A percentile compares a stretch with the other conserved stretches of the same genome.
Evolutionary conservation across 1,140 invertebrate species (phyloP).

Genomic region (Conopomorpha cramerella): DNA sequence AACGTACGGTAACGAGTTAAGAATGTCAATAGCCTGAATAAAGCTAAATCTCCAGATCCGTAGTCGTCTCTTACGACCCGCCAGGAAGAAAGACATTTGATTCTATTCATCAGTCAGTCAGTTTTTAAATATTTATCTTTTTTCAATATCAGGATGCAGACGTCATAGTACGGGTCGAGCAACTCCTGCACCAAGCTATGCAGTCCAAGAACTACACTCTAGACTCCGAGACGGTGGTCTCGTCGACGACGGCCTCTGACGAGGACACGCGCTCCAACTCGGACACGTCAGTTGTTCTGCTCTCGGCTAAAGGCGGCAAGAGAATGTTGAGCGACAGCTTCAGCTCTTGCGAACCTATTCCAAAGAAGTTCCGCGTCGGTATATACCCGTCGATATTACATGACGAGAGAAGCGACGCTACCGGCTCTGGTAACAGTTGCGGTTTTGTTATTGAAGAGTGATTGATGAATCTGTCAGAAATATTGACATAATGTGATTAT

Average conservation of each 20-base stretch:
- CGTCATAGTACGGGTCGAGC: conserved; percentile 33
- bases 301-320: conserved; percentile 21
- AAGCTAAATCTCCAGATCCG: too few relatives aligned
- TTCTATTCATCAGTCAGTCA: too few relatives aligned
- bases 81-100: too few relatives aligned
- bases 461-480: too few relatives aligned
- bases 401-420: conserved; percentile 18
- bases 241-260: conserved; percentile 11
- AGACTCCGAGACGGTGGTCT: conserved; percentile 13
- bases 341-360: conserved; percentile 28
- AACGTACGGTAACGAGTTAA: too few relatives aligned
- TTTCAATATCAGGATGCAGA: conserved; percentile 37
- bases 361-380: conserved; percentile 27
- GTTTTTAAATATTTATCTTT: too few relatives aligned
- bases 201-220: conserved; percentile 10
- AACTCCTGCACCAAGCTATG: conserved; percentile 18
- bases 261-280: conserved; percentile 24
- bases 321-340: conserved; percentile 26
- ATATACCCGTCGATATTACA: conserved; percentile 2
- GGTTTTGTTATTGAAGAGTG: too few relatives aligned
- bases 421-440: conserved; percentile 26
- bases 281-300: conserved; percentile 16
- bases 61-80: too few relatives aligned
- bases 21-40: too few relatives aligned
- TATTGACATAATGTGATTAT: too few relatives aligned